Percentiles rank a stretch among this genome's conserved stretches.
phyloP scores from a whole-genome alignment of 1,140 invertebrate species.

The Caenorhabditis inopinata region DNA sequence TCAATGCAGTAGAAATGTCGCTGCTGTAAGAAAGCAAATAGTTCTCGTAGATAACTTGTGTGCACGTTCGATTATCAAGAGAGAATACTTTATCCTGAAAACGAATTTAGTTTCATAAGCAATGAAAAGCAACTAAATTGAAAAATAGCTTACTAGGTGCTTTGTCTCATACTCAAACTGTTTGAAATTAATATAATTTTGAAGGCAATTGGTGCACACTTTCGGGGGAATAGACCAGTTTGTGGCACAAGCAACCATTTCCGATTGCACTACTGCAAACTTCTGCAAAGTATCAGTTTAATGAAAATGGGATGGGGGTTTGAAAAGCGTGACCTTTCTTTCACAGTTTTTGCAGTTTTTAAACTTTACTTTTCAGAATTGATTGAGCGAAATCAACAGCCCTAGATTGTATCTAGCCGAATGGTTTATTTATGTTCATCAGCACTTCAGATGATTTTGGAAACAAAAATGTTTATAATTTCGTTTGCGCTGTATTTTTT shows the following conservation, averaged over 20 bases:
- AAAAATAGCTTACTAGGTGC: conserved; percentile 46
- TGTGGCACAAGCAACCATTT: conserved; percentile 55
- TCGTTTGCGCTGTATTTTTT: too few relatives aligned
- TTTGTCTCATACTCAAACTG: conserved; percentile 55
- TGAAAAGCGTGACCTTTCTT: too few relatives aligned
- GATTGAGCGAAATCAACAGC: too few relatives aligned
- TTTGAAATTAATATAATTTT: conserved; percentile 57
- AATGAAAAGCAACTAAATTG: background rate
- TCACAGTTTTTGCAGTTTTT: too few relatives aligned
- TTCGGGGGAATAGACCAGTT: conserved; percentile 56
- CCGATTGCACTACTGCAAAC: conserved; percentile 43
- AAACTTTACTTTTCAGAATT: too few relatives aligned
- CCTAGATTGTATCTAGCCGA: too few relatives aligned
- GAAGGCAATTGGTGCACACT: conserved; percentile 59
- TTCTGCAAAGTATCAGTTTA: too few relatives aligned
- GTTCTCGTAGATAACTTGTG: conserved; percentile 53
- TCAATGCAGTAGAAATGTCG: conserved; percentile 55
- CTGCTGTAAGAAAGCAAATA: conserved; percentile 54
- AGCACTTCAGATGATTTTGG: too few relatives aligned
- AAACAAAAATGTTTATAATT: background rate
- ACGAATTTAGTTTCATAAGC: background rate
- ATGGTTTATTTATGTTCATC: too few relatives aligned
- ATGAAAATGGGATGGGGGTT: too few relatives aligned
- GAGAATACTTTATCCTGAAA: conserved; percentile 52
- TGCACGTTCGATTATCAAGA: conserved; percentile 56